Evolutionary conservation across 92 coral and sea anemone genomes (phyloP).

Genomic region (Zoanthus sansibaricus): DNA sequence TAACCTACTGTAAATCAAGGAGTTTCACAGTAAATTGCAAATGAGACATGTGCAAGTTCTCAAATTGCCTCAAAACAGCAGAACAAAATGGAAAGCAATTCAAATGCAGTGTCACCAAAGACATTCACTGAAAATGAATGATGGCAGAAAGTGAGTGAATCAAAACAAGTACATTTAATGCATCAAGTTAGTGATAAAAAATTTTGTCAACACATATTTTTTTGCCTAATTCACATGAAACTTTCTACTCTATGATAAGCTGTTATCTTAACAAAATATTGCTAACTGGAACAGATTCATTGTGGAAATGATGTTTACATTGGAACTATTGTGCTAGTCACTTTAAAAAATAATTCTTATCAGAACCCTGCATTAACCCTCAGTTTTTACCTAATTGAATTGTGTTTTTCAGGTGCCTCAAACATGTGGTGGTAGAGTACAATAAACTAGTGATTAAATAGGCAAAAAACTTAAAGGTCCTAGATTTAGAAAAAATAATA

Average conservation of each 20-base stretch:
- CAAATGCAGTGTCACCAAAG: slow-evolving; percentile 24
- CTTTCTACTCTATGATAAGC: slow-evolving; percentile 27
- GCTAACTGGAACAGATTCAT: slow-evolving; percentile 32
- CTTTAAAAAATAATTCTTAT: slow-evolving; percentile 20
- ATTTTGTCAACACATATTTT: slow-evolving; percentile 23
- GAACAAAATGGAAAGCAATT: slow-evolving; percentile 21
- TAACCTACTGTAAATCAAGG: slow-evolving; percentile 22
- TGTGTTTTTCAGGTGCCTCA: slow-evolving; percentile 12
- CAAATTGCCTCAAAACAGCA: slow-evolving; percentile 25
- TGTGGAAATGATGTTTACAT: slow-evolving; percentile 36
- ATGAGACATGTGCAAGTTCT: slow-evolving; percentile 22
- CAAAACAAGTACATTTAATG: slow-evolving; percentile 27
- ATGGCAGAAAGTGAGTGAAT: slow-evolving; percentile 36
- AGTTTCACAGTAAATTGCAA: slow-evolving; percentile 21
- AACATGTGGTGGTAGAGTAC: slow-evolving; percentile 13
- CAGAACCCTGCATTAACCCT: slow-evolving; percentile 21
- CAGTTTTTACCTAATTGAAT: slow-evolving; percentile 22
- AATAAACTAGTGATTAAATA: slow-evolving; percentile 31
- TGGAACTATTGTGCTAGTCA: slow-evolving; percentile 30
- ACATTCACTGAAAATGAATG: slow-evolving; percentile 28
- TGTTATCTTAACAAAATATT: slow-evolving; percentile 29
- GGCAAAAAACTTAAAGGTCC: slow-evolving; percentile 32
- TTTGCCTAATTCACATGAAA: slow-evolving; percentile 27
- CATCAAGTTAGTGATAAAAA: slow-evolving; percentile 34
- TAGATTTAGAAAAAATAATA: slow-evolving; percentile 11